These are phyloP conservation scores for Drosophila borborema DNA, from an alignment of 2,888 invertebrate species.

Conservation along the genomic window DNA sequence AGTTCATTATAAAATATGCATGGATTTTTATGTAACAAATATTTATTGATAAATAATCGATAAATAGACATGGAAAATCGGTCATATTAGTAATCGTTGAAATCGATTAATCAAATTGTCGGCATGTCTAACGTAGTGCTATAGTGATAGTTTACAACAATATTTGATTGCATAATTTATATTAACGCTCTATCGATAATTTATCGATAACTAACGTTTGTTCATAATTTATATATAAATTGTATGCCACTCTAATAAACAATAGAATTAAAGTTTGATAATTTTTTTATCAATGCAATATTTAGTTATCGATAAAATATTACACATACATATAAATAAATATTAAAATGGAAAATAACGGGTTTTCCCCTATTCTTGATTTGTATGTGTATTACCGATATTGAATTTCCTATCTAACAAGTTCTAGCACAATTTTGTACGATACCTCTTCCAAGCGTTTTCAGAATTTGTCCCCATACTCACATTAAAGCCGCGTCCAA, in stretches of 20 bases:
- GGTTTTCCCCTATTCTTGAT: not conserved
- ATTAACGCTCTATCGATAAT: not conserved
- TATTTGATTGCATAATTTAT: not conserved
- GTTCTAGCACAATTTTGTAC: conserved; percentile 4
- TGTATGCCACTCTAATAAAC: not conserved
- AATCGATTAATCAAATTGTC: not conserved
- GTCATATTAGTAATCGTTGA: no score
- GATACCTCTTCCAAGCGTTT: conserved; percentile 31
- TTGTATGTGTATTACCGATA: not conserved
- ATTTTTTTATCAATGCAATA: no score
- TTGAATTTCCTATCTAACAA: not conserved
- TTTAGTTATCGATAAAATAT: not conserved
- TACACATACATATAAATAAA: no score
- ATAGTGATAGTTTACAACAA: not conserved
- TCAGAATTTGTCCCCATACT: conserved; percentile 72
- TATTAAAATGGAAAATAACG: not conserved
- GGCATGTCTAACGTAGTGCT: not conserved
- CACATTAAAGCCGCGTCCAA: conserved; percentile 84
- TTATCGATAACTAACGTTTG: not conserved
- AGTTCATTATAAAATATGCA: not conserved
- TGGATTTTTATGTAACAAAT: not conserved
- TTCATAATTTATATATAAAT: not conserved
- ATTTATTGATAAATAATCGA: not conserved
- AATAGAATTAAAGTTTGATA: not conserved
- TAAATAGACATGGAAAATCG: no score